These are phyloP conservation scores for Chelonia mydas DNA, from an alignment of 2,797 vertebrate species.

Conservation along the genomic window DNA sequence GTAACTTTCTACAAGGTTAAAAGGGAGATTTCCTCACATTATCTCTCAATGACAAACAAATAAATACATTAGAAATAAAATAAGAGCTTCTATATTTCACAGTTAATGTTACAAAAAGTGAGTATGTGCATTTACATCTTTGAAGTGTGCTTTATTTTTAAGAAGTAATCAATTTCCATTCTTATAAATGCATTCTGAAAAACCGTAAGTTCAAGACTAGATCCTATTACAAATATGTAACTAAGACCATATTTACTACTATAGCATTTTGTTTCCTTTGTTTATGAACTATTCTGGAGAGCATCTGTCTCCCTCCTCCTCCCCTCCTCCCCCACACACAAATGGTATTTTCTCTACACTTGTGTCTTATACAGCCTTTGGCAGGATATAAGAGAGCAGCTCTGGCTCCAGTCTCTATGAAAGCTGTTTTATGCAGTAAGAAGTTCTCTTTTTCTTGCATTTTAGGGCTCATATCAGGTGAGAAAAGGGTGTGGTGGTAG, in stretches of 20 bases:
- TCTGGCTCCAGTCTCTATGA: slow-evolving; percentile 21
- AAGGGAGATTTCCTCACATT: background rate
- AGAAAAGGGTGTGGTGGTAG: slow-evolving; percentile 34
- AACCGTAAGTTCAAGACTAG: background rate
- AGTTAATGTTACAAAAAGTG: background rate
- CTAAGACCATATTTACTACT: background rate
- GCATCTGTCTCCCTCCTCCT: fast-evolving
- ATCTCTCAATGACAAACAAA: background rate
- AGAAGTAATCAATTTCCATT: background rate
- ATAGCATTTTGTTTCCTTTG: background rate
- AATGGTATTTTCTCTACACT: background rate
- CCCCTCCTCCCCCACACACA: background rate
- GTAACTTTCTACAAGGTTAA: background rate
- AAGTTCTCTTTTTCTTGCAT: slow-evolving; percentile 44
- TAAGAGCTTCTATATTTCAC: background rate
- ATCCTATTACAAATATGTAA: background rate
- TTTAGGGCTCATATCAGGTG: slow-evolving; percentile 24
- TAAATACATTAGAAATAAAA: background rate
- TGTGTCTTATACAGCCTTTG: background rate
- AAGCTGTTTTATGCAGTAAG: slow-evolving; percentile 45
- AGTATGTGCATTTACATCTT: background rate
- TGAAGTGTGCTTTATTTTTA: background rate
- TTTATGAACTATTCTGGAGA: background rate
- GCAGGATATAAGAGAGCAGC: background rate
- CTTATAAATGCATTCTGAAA: background rate